These are phyloP conservation scores for Rhagoletis zephyria DNA, from an alignment of 1,140 invertebrate genomes.

Conservation along the genomic window DNA sequence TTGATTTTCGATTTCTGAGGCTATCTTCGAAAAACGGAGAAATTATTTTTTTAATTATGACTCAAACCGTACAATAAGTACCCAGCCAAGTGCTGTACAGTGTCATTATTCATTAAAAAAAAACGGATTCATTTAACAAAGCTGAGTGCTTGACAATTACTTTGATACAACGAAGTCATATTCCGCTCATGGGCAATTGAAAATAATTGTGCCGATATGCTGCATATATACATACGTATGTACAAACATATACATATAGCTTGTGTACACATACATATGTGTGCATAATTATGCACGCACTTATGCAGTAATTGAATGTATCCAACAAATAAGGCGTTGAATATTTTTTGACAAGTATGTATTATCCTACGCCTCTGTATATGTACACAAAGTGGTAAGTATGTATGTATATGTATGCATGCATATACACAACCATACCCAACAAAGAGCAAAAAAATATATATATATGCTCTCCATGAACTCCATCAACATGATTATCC, in stretches of 20 bases:
- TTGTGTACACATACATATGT: not conserved
- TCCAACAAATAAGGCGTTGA: not conserved
- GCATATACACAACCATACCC: not conserved
- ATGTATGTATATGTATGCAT: not conserved
- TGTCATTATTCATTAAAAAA: not conserved
- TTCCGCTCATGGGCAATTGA: constrained; percentile 5
- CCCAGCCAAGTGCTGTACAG: not conserved
- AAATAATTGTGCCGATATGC: constrained; percentile 13
- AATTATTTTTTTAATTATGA: too few species aligned
- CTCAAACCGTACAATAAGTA: too few species aligned
- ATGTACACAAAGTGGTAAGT: too few species aligned
- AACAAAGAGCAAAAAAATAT: not conserved
- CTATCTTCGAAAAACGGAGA: too few species aligned
- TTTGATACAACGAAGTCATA: not conserved
- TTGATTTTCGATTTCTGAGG: too few species aligned
- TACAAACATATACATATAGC: too few species aligned
- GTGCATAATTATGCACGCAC: not conserved
- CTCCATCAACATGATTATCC: constrained; percentile 11
- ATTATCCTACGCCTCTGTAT: not conserved
- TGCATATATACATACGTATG: not conserved
- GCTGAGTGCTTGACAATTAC: not conserved
- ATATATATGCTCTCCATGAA: not conserved
- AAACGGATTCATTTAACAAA: not conserved
- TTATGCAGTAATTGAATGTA: not conserved
- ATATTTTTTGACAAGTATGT: not conserved